These are phyloP conservation scores for Byasa hedistus DNA, from an alignment of 2,888 invertebrate genomes.

Conservation along the genomic window DNA sequence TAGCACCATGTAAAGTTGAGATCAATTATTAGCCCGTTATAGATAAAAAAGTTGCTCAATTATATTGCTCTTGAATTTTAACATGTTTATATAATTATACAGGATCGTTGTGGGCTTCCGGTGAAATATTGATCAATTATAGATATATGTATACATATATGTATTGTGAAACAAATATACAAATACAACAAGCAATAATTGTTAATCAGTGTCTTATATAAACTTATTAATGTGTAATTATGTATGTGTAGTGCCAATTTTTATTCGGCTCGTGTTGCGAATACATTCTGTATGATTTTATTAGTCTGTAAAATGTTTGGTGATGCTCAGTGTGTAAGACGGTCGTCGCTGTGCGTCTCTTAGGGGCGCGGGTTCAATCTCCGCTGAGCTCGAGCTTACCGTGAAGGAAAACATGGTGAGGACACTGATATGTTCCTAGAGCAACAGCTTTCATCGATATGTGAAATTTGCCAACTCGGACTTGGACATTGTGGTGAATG, in stretches of 20 bases:
- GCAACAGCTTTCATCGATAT: no score
- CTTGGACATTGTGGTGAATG: no score
- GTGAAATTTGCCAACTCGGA: no score
- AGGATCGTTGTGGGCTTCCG: constrained; percentile 7
- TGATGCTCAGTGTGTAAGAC: no score
- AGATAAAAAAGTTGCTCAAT: constrained; percentile 60
- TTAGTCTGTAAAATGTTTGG: constrained; percentile 14
- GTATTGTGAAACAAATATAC: constrained; percentile 16
- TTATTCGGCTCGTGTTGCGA: constrained; percentile 33
- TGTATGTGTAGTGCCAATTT: constrained; percentile 27
- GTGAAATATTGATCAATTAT: constrained; percentile 47
- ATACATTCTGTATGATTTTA: constrained; percentile 27
- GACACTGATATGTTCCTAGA: no score
- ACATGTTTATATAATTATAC: neutral
- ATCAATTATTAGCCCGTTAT: constrained; percentile 39
- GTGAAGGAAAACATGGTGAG: no score
- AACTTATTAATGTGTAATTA: constrained; percentile 9
- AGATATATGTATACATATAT: constrained; percentile 37
- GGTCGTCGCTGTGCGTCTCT: no score
- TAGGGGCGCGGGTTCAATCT: no score
- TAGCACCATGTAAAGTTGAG: no score
- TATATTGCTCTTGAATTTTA: constrained; percentile 17
- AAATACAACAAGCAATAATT: constrained; percentile 28
- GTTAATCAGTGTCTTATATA: constrained; percentile 30
- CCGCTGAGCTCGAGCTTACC: no score